Evolutionary conservation across 1,140 invertebrate genomes (phyloP), one percentile per base, ranked within the genome.

Genomic region (Caenorhabditis latens): DNA sequence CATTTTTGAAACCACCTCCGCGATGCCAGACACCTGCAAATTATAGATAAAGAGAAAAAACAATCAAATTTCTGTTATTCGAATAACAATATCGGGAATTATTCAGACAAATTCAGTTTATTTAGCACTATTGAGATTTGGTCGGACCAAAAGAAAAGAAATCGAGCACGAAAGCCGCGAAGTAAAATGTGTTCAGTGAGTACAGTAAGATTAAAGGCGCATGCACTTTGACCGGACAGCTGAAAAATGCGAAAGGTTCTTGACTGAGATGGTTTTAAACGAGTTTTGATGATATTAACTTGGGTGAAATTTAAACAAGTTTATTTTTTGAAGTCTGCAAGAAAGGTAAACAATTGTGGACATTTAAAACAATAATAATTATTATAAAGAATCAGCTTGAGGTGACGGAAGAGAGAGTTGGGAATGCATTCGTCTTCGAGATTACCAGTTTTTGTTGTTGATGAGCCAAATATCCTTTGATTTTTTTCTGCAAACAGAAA

Each of bases 391-490:
- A 53, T 86, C 46, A 71, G 71, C 43, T 79, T 55, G 71, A 9
- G 46, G 71, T 21, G 79, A 88, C 55, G 19, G 43, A 19, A 79
- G 93, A 91, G 8, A 94, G 88, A 14, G 93, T 89, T 24, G 97
- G 97, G 93, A 99, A 99, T 19, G 98, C 95, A 94, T 98, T 97
- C 92, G 97, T 96, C 93, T 99, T 99, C 89, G 97, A 98, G 65
- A 99, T 96, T 71, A 99, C 98, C 82, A 99, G 94, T 94, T 98
- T 99, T 92, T 97, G 95, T 93, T 99, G 97, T 88, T 97, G 96
- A 93, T 97, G 95, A 0, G 97, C 98, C 91, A 99, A 98, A 93
- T 99, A 99, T 0, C 98, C 98, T 93, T 99, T 94, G 75, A 94
- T 94, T 88, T 94, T 94, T 87, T 93, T 93, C 93, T 94, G 90